Base-by-base conservation (phyloP, 2,888 invertebrate species). In the Drosophila mayaguana region DNA sequence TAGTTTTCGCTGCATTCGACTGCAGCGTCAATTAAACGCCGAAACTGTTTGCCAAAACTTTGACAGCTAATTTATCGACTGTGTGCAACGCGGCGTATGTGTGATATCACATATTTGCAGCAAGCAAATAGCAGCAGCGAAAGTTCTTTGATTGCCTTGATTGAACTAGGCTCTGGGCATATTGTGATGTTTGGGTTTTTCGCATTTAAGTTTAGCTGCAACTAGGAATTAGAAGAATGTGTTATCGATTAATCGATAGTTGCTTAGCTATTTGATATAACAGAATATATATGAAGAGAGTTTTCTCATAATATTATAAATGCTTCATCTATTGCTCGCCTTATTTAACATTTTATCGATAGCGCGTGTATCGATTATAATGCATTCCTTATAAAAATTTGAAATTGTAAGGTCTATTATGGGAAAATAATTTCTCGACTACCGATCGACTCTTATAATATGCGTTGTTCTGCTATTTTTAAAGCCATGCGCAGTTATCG, bases 61-160 rank as follows among this genome's bases (percentile, higher is more conserved):
- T 59, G 77, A 64, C 77, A 78, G 74, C 76, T 76, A 72, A 76
- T 76, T 76, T 72, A 38, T 50, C 32, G 18, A 32, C 56, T 11
- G 8, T n/a, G 48, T 54, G 57, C 76, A 48, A 69, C 63, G 54
- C 22, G 55, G 38, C 48, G 42, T 43, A 42, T 40, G 63, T 45
- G 55, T 40, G 51, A 14, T 45, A n/a, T 46, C 36, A 3, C 9
- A 9, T 53, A 54, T 54, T 38, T 54, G 46, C 50, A 54, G 36
- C 25, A 6, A 20, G 18, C 34, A 59, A 60, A 59, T 25, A 65
- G 14, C 2, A n/a, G 48, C 28, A 54, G 16, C 46, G 40, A 80
- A 65, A 57, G 18, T 28, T 50, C 8, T 40, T 38, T 32, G 16
- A 46, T 25, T 48, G 12, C 36, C 1, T 28, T 18, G 18, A 50